Conservation (phyloP, 2,888 invertebrate species). For the Sphaerophoria taeniata region DNA sequence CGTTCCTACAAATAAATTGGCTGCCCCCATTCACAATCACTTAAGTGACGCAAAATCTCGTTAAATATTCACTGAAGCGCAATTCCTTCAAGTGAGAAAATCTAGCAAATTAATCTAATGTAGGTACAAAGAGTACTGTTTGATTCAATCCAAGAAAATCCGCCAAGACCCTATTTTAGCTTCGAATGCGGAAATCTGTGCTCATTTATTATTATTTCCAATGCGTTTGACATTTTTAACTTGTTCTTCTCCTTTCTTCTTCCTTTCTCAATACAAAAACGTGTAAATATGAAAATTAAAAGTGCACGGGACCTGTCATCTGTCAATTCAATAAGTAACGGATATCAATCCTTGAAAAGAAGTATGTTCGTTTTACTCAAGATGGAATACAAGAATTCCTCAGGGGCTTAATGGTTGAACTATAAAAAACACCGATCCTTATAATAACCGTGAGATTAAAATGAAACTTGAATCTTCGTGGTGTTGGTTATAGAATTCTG, state of each 20-base stretch:
- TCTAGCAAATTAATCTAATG: too few species aligned
- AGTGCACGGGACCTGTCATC: conserved; percentile 6
- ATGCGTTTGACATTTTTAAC: not conserved
- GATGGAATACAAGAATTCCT: too few species aligned
- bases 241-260: too few species aligned
- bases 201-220: conserved; percentile 12
- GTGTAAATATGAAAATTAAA: conserved; percentile 1
- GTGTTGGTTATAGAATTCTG: not conserved
- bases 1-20: too few species aligned
- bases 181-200: not conserved
- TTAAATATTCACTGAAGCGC: too few species aligned
- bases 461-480: not conserved
- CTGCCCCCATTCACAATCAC: too few species aligned
- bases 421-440: not conserved
- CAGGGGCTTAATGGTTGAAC: not conserved
- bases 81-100: too few species aligned
- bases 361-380: too few species aligned
- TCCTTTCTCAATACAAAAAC: not conserved
- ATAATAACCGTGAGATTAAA: not conserved
- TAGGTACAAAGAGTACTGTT: too few species aligned
- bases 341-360: conserved; percentile 6
- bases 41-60: too few species aligned
- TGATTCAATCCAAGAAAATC: too few species aligned
- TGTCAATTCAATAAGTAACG: not conserved
- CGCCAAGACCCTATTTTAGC: too few species aligned